Evolutionary conservation across 92 coral and sea anemone genomes (phyloP).

Genomic region (Epizoanthus stellaris): DNA sequence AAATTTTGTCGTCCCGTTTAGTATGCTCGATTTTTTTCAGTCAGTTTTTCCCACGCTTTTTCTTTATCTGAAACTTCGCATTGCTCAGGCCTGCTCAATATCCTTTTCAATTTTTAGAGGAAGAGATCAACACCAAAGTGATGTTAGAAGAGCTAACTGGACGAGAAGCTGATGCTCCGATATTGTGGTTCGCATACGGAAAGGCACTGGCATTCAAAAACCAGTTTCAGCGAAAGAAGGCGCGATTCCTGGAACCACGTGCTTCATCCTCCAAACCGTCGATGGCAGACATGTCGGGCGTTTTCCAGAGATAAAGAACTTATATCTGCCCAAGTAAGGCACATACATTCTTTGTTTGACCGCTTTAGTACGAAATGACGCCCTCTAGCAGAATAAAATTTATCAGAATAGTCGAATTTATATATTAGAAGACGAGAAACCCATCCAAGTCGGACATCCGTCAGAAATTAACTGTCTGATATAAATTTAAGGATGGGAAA

Average conservation of each 20-base stretch:
- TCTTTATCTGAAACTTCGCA: neutral
- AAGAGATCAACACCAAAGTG: slow-evolving; percentile 47
- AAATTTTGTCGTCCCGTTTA: neutral
- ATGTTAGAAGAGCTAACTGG: slow-evolving; percentile 31
- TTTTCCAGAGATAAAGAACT: slow-evolving; percentile 42
- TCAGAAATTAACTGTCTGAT: too few species aligned
- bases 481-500: too few species aligned
- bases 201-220: slow-evolving; percentile 46
- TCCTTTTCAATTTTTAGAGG: slow-evolving; percentile 29
- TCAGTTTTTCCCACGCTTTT: slow-evolving; percentile 4
- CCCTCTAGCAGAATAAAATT: neutral
- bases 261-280: slow-evolving; percentile 31
- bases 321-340: slow-evolving; percentile 60
- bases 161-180: slow-evolving; percentile 60
- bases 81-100: neutral
- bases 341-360: neutral
- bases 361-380: neutral
- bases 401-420: too few species aligned
- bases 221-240: slow-evolving; percentile 14
- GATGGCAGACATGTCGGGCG: slow-evolving; percentile 49
- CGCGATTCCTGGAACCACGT: slow-evolving; percentile 6
- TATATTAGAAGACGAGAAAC: too few species aligned
- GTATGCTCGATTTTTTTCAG: neutral
- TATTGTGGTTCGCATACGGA: slow-evolving; percentile 51
- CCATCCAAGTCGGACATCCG: too few species aligned